phyloP scores from a whole-genome alignment of 2,113 vertebrate species.

The Ophiodon elongatus region DNA sequence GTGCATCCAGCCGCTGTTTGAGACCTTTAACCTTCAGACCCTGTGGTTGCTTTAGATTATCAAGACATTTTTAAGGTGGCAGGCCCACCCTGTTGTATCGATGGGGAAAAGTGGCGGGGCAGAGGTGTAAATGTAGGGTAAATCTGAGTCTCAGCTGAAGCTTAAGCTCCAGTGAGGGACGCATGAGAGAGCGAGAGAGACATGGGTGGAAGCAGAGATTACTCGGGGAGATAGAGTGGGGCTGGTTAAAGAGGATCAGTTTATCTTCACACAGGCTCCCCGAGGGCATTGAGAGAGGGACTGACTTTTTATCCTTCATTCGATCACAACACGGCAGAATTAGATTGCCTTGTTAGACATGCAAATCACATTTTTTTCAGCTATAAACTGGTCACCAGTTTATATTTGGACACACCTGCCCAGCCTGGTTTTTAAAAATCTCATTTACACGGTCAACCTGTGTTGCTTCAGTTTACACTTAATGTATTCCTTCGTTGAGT shows the following conservation, averaged over 20 bases:
- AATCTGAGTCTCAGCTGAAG: conserved; percentile 56
- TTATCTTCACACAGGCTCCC: conserved; percentile 75
- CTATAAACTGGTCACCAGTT: conserved; percentile 21
- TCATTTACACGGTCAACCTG: background rate
- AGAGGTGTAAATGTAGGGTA: conserved; percentile 48
- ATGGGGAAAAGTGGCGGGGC: background rate
- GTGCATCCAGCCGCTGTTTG: background rate
- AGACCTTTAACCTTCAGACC: conserved; percentile 5
- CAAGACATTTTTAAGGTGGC: conserved; percentile 46
- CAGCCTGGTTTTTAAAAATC: background rate
- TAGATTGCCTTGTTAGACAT: conserved; percentile 51
- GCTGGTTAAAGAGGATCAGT: conserved; percentile 80
- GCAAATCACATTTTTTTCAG: conserved; percentile 41
- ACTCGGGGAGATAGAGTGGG: conserved; percentile 71
- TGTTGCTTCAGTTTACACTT: conserved; percentile 1
- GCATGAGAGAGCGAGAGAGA: conserved; percentile 63
- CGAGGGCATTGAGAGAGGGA: conserved; percentile 57
- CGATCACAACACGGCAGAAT: conserved; percentile 52
- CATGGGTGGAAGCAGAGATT: conserved; percentile 75
- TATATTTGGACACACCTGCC: conserved; percentile 26
- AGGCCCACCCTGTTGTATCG: background rate
- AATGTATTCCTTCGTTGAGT: background rate
- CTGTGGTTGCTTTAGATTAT: conserved; percentile 48
- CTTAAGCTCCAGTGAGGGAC: conserved; percentile 65
- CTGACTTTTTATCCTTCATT: conserved; percentile 53